Conservation (phyloP, 1,140 invertebrate genomes). For the Aricia agestis region DNA sequence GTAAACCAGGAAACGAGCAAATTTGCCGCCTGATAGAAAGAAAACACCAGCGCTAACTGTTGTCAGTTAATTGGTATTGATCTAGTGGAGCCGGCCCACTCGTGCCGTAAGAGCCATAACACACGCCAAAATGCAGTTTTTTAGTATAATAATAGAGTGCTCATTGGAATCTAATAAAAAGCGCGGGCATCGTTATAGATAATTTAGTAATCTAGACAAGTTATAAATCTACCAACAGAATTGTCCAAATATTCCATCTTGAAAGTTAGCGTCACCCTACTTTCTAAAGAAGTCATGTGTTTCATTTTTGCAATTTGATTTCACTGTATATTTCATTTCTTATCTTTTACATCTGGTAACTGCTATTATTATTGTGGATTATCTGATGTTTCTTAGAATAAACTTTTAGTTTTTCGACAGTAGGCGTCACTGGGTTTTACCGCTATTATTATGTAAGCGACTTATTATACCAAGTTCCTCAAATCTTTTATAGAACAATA, state of each 20-base stretch:
- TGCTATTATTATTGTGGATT: not conserved
- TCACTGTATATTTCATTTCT: constrained; percentile 5
- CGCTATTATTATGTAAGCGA: not conserved
- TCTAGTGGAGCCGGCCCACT: no score
- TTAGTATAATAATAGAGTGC: not conserved
- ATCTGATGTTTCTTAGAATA: not conserved
- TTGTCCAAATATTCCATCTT: constrained; percentile 13
- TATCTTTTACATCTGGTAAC: not conserved
- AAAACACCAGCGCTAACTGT: no score
- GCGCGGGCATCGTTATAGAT: not conserved
- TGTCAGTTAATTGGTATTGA: no score
- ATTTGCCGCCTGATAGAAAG: no score
- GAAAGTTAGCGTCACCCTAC: constrained; percentile 12
- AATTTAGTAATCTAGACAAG: constrained; percentile 1
- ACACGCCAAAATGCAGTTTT: no score
- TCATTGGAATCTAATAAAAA: not conserved
- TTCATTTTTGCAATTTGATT: constrained; percentile 11
- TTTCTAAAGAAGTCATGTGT: constrained; percentile 13
- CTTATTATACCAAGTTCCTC: no score
- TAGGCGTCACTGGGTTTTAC: not conserved
- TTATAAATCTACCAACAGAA: not conserved
- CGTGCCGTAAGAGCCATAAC: no score
- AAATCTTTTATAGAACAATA: no score
- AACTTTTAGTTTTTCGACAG: not conserved
- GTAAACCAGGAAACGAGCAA: no score